Evolutionary conservation across 1,140 invertebrate genomes (phyloP).

Genomic region (Atopsyche davidsoni): DNA sequence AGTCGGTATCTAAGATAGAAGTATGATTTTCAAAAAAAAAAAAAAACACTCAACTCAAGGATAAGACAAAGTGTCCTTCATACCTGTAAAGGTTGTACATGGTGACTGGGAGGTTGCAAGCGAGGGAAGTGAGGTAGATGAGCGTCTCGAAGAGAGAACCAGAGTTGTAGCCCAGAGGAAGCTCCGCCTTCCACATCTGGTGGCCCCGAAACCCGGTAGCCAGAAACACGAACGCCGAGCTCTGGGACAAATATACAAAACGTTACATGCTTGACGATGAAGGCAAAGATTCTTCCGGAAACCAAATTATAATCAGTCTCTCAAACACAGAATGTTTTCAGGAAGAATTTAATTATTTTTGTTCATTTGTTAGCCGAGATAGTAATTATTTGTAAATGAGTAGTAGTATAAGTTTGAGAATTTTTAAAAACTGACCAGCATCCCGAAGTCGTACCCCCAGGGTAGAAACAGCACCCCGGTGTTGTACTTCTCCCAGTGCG

Average conservation of each 20-base stretch:
- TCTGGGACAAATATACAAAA: constrained; percentile 20
- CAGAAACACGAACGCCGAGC: constrained; percentile 38
- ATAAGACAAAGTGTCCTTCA: constrained; percentile 37
- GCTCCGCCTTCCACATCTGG: constrained; percentile 73
- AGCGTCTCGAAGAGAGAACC: constrained; percentile 76
- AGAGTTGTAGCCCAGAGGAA: constrained; percentile 62
- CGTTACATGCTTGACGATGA: background rate
- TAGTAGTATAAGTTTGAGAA: background rate
- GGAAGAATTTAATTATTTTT: too few relatives aligned
- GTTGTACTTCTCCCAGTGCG: constrained; percentile 98
- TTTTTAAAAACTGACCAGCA: constrained; percentile 61
- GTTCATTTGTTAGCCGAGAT: too few relatives aligned
- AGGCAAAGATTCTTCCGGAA: too few relatives aligned
- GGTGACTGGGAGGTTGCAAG: constrained; percentile 80
- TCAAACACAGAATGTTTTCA: too few relatives aligned
- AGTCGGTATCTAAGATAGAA: too few relatives aligned
- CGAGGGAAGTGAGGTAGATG: constrained; percentile 76
- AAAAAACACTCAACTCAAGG: too few relatives aligned
- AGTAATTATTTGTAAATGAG: too few relatives aligned
- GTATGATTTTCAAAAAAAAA: too few relatives aligned
- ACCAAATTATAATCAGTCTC: too few relatives aligned
- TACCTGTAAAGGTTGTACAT: constrained; percentile 86
- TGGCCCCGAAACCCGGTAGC: constrained; percentile 66
- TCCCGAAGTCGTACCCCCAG: constrained; percentile 94
- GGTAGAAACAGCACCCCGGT: constrained; percentile 91